Evolutionary conservation across 1,140 invertebrate genomes (phyloP).

Genomic region (Ceratosolen solmsi): DNA sequence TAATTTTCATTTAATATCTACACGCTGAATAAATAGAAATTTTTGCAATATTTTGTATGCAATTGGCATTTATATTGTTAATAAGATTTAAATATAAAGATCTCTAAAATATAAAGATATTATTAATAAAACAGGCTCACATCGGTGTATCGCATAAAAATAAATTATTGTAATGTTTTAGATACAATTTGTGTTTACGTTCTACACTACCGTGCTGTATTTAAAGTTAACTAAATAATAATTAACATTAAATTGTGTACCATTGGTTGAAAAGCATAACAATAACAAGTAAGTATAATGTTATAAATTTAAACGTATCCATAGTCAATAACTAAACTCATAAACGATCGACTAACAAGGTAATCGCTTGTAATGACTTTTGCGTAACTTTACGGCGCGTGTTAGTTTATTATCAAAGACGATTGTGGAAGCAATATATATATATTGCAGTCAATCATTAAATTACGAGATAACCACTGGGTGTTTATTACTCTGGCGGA

Average conservation of each 20-base stretch:
- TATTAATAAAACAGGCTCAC: not conserved
- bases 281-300: conserved; percentile 18
- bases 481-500: conserved; percentile 25
- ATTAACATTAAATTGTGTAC: conserved; percentile 8
- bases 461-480: conserved; percentile 25
- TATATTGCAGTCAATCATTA: conserved; percentile 43
- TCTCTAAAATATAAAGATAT: not conserved
- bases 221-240: conserved; percentile 15
- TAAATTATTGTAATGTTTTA: not conserved
- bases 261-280: conserved; percentile 10
- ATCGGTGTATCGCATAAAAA: not conserved
- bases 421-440: conserved; percentile 4
- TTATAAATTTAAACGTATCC: conserved; percentile 30
- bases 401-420: conserved; percentile 10
- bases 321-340: conserved; percentile 23
- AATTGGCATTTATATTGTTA: too few relatives aligned
- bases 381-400: conserved; percentile 22
- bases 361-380: conserved; percentile 43
- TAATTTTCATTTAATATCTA: too few relatives aligned
- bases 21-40: too few relatives aligned
- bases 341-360: conserved; percentile 36
- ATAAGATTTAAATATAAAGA: too few relatives aligned
- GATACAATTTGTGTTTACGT: not conserved
- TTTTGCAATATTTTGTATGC: too few relatives aligned
- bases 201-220: not conserved